Evolutionary conservation across 2,888 invertebrate species (phyloP), one percentile per base, ranked within the genome.

Genomic region (Rhingia campestris): DNA sequence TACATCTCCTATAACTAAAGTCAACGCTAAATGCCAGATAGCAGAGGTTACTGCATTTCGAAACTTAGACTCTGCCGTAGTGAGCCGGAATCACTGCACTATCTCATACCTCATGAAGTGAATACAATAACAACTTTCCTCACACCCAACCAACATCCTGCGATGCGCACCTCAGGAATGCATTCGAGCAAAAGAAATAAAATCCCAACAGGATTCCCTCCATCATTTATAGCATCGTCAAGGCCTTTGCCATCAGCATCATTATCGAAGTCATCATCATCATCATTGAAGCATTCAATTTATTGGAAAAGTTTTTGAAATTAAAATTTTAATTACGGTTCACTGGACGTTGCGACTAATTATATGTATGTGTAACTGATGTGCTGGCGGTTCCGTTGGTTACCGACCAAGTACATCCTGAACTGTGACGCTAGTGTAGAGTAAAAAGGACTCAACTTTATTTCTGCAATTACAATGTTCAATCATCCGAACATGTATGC

Each of bases 271-370:
- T 77, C 67, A 69, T 82, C 77, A 22, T 22, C 22, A 22, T 63
- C 77, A 67, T 77, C 67, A 69, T 82, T 73, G 67, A 82, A 69
- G 37, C 77, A 77, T 82, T 77, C 82, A 82, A 77, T 82, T 49
- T 82, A 82, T 82, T 73, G 77, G 77, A 82, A 82, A 82, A 82
- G 73, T 82, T 82, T 22, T 82, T 82, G 82, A 82, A 82, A 82
- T 82, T 82, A 73, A 82, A 77, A 77, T 82, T 82, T 82, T 82
- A 77, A 82, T 82, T 77, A 73, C 73, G 58, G 56, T 73, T 69
- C 73, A 30, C 61, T 82, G 81, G 76, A 82, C 73, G 77, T 66
- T 67, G 77, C 67, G 56, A 77, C 77, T 82, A 81, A 81, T 81
- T 81, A 76, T 72, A 66, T 72, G 59, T 66, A 22, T 22, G 22